phyloP scores from a whole-genome alignment of 2,113 vertebrate genomes.

The Trichomycterus rosablanca region DNA sequence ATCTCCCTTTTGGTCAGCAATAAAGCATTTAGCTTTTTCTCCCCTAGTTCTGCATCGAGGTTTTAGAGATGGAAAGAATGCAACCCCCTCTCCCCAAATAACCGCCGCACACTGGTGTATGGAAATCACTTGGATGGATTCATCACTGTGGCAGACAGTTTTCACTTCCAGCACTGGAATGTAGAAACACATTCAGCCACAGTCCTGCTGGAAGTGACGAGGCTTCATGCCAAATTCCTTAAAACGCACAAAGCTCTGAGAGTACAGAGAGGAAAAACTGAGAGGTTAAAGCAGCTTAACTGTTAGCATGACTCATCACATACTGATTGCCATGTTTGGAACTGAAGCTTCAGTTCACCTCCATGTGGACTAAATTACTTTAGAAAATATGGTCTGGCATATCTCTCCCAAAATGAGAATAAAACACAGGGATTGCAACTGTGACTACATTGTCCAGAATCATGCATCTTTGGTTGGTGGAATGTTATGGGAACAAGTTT shows the following conservation, averaged over 20 bases:
- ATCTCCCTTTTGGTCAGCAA: no score
- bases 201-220: neutral
- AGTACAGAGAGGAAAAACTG: neutral
- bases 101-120: neutral
- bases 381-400: no score
- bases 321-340: conserved; percentile 45
- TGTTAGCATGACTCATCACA: conserved; percentile 40
- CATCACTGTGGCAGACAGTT: neutral
- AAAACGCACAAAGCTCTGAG: neutral
- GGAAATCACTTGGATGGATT: conserved; percentile 6
- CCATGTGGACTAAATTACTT: conserved; percentile 42
- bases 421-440: no score
- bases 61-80: conserved; percentile 38
- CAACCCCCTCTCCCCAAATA: neutral
- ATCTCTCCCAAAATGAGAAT: no score
- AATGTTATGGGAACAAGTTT: no score
- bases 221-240: neutral
- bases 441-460: no score
- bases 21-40: no score
- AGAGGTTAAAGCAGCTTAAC: conserved; percentile 31
- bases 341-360: conserved; percentile 17
- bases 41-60: no score
- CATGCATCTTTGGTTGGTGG: no score
- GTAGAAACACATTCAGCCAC: conserved; percentile 23
- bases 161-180: conserved; percentile 26